Percentiles rank a stretch among this genome's conserved stretches.
Conservation (phyloP, 2,888 invertebrate species). For the Apamea monoglypha region DNA sequence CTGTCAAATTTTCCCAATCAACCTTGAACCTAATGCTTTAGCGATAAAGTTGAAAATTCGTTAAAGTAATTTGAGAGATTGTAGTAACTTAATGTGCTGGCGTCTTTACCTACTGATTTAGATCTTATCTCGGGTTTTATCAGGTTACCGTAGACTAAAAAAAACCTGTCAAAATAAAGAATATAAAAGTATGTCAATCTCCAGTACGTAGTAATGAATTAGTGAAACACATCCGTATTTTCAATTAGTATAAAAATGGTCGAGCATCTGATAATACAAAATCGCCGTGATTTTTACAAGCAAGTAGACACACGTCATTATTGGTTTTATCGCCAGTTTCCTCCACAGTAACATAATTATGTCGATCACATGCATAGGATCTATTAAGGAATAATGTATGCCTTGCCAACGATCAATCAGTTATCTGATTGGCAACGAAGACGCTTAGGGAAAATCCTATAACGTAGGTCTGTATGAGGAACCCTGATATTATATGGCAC, state of each 20-base stretch:
- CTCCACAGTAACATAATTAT: constrained; percentile 19
- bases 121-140: not conserved
- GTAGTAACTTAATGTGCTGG: too few relatives aligned
- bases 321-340: not conserved
- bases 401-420: constrained; percentile 32
- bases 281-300: not conserved
- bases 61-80: too few relatives aligned
- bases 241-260: not conserved
- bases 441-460: constrained; percentile 1
- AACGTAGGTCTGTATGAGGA: not conserved
- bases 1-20: too few relatives aligned
- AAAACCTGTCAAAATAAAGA: not conserved
- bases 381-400: constrained; percentile 38
- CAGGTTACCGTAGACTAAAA: not conserved
- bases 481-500: not conserved
- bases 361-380: constrained; percentile 35
- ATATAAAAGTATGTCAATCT: not conserved
- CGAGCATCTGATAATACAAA: not conserved
- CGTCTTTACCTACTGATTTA: not conserved
- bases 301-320: not conserved
- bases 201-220: not conserved
- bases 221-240: not conserved
- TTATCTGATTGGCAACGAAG: constrained; percentile 26
- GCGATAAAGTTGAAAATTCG: too few relatives aligned
- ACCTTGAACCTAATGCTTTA: too few relatives aligned